Evolutionary conservation across 2,797 vertebrate genomes (phyloP), one percentile per base, ranked within the genome.

Genomic region (Halcyon chelicuti): DNA sequence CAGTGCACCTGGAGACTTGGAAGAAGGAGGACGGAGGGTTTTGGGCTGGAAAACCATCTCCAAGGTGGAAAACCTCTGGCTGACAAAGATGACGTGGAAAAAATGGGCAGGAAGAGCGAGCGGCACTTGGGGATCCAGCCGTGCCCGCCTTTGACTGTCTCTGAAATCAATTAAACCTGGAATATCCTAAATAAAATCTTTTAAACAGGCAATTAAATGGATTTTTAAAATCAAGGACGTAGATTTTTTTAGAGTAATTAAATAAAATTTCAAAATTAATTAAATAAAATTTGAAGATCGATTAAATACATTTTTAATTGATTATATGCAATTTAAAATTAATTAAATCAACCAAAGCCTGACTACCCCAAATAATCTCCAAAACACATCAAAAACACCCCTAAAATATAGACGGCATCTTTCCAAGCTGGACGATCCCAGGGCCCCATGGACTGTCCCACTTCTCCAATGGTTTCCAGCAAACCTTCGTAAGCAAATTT

Each of bases 31-130:
- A 89, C 0, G 1, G 26, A 63, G 26, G 25, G 37, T 79, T 75
- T 37, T 1, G 5, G 22, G 67, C 31, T 82, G 60, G 28, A 51
- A 82, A 82, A 90, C 2, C 20, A 14, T 2, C 65, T 68, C 40
- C 20, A 65, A 68, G 28, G 40, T 8, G 3, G 57, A 44, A 87
- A 88, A 88, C 10, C 49, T 72, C 60, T 2, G 4, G 12, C 17
- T 0, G 0, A 29, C 2, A 10, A 62, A 44, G 10, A 47, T 29
- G n/a, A 46, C 0, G 1, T 8, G 54, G 62, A 26, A 58, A 85
- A 65, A 61, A 44, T 2, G 1, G 16, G 33, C 33, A 23, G 1
- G 3, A 60, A 49, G 55, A 9, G 40, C 2, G 3, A 63, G 40
- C 0, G 2, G 44, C 15, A 12, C 42, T n/a, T 5, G 1, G 23